Base-by-base conservation (phyloP, 30 jellyfish, hydroid and myxozoan genomes). In the Aurelia aurita complex sp. Pacific region DNA sequence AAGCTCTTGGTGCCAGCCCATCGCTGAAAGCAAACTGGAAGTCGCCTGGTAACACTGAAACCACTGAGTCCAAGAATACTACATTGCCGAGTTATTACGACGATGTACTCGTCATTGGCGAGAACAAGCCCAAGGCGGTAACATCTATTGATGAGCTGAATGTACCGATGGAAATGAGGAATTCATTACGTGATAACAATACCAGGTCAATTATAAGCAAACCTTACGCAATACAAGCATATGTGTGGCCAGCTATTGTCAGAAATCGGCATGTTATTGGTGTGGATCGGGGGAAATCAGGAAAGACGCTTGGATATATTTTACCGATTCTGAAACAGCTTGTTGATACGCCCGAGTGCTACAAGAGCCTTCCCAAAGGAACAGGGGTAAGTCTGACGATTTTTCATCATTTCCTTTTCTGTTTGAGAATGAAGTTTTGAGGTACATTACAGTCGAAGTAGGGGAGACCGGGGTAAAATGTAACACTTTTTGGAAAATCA, bases 231-330 rank as follows among this genome's bases (percentile, higher is more conserved):
- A 59, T 93, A 59, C 98, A 93, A 64, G 62, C 94, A 0, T 94
- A 93, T 73, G 74, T 64, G 66, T 93, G 94, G 96, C 98, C 98
- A 4, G 94, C 97, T 11, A 59, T 83, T 4, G 34, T 88, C 74
- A 82, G 97, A 64, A 79, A 83, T n/a, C 75, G 96, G 53, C 80
- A 93, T 64, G 93, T 82, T 43, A 89, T 93, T 23, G 97, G 98
- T 17, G 72, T 93, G 5, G 91, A 89, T 42, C 54, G 85, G n/a
- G 74, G 72, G 19, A 34, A 77, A 34, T 70, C 83, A 10, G 83
- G 83, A 61, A 88, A 80, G 35, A 88, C 70, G 69, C 57, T 93
- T 3, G 89, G 79, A 14, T 93, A 88, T 59, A 59, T 87, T 59
- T 50, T 93, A 83, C 98, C 98, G 51, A 64, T 93, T 23, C 33